Base-by-base conservation (phyloP, 1,140 invertebrate genomes). In the Brachionus paranguensis region DNA sequence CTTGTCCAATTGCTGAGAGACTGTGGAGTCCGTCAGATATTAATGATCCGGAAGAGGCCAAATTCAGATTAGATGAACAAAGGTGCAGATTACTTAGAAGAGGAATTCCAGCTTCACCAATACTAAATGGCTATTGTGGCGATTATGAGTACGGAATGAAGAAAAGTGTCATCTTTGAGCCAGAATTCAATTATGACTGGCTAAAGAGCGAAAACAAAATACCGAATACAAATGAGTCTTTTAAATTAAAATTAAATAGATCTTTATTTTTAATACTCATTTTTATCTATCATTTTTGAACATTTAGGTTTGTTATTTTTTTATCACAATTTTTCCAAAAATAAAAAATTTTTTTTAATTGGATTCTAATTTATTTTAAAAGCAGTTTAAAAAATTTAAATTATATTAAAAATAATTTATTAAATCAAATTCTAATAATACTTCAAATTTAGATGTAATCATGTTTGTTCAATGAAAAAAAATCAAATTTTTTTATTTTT, bases 21-120 rank as follows among this genome's bases (percentile, higher is more conserved):
- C 64, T 87, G 11, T 87, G 87, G 87, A 86, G 85, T 85, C 68
- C 83, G 5, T 24, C 83, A 6, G 64, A 64, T 76, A 41, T 84
- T 20, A 84, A 84, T 74, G 68, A 84, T 76, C 27, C 70, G 27
- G 83, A 84, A 84, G 83, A 74, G n/a, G 83, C 83, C 11, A 72
- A 84, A 64, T 84, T 74, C 70, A 37, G 83, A 84, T 29, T 84
- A 0, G 94, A 95, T 86, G 94, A 95, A 88, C 94, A 96, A 85
- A 89, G 93, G 8, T 97, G 95, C 89, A 90, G 95, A 14, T 93
- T 97, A 92, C 92, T 94, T 70, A 91, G 88, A 72, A 86, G 88
- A 74, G 87, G 88, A 60, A 87, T 89, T 55, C 88, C 87, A 14
- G 87, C 88, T 33, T 55, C 86, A 47, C 88, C 88, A 27, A 86